phyloP scores from a whole-genome alignment of 2,113 vertebrate species.

The pig (Sus scrofa) region DNA sequence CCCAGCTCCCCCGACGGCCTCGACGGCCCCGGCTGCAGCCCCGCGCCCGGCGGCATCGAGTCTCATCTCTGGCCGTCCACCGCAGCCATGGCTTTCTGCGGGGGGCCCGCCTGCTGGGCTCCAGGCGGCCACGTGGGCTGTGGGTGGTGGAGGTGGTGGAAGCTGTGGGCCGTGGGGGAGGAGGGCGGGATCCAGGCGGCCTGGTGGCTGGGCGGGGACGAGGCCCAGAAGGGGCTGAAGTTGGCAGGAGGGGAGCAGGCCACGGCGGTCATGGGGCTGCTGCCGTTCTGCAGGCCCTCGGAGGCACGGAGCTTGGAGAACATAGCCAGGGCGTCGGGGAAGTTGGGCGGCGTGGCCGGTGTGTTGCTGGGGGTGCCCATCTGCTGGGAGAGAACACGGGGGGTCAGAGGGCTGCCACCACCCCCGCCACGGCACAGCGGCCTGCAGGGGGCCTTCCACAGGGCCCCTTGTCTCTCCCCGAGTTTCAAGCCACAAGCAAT shows the following conservation, averaged over 20 bases:
- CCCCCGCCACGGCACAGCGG: fast-evolving
- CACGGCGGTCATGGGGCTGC: conserved; percentile 89
- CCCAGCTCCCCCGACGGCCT: conserved; percentile 52
- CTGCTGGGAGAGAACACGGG: conserved; percentile 84
- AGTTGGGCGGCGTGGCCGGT: conserved; percentile 97
- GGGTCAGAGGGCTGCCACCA: neutral
- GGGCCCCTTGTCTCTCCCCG: neutral
- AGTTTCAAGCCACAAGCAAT: neutral
- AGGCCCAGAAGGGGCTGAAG: conserved; percentile 94
- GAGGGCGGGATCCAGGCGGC: conserved; percentile 92
- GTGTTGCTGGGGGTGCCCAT: conserved; percentile 99
- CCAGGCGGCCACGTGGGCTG: conserved; percentile 93
- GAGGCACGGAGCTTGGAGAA: conserved; percentile 97
- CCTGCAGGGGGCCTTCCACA: fast-evolving
- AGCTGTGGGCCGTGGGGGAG: conserved; percentile 89
- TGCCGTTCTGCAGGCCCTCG: conserved; percentile 87
- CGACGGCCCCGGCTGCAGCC: conserved; percentile 52
- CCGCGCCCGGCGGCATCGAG: conserved; percentile 60
- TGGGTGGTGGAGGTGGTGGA: conserved; percentile 90
- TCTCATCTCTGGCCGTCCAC: conserved; percentile 95
- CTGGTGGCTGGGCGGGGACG: conserved; percentile 93
- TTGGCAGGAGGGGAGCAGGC: conserved; percentile 91
- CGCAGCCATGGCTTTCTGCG: conserved; percentile 90
- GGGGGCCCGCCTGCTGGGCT: conserved; percentile 86
- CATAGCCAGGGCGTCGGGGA: conserved; percentile 97